Percentiles rank a stretch among this genome's conserved stretches.
These are phyloP conservation scores for Aldrovandia affinis DNA, from an alignment of 2,797 vertebrate genomes.

Conservation along the genomic window DNA sequence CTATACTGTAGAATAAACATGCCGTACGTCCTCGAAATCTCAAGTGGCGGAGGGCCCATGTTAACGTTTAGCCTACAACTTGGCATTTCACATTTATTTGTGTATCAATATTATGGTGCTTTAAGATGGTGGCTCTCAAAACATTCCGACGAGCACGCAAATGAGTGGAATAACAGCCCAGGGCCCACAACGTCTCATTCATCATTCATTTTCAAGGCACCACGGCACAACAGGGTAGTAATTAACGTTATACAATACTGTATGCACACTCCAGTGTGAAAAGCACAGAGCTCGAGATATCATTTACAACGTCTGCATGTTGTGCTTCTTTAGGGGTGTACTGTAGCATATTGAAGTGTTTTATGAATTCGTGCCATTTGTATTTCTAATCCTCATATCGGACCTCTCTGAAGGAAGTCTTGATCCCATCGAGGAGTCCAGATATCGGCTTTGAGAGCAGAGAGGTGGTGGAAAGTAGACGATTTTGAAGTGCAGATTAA, in stretches of 20 bases:
- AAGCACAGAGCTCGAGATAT: neutral
- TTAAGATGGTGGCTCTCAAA: neutral
- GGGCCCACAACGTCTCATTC: neutral
- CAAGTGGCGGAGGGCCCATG: neutral
- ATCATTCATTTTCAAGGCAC: neutral
- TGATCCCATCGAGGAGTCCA: neutral
- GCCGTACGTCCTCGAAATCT: neutral
- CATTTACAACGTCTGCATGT: neutral
- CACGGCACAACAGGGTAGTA: conserved; percentile 6
- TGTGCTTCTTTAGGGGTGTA: neutral
- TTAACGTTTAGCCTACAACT: neutral
- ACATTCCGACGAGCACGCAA: neutral
- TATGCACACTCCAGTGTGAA: neutral
- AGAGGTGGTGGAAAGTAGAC: neutral
- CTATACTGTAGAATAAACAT: neutral
- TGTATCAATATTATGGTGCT: neutral
- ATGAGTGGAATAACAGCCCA: neutral
- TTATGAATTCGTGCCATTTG: neutral
- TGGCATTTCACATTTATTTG: neutral
- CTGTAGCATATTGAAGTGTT: too few species aligned
- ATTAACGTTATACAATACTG: neutral
- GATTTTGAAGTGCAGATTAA: neutral
- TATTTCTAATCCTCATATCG: neutral
- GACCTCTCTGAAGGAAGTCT: neutral
- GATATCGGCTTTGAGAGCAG: neutral